These are phyloP conservation scores for Myotis daubentonii DNA, from an alignment of 2,797 vertebrate genomes.

Conservation along the genomic window DNA sequence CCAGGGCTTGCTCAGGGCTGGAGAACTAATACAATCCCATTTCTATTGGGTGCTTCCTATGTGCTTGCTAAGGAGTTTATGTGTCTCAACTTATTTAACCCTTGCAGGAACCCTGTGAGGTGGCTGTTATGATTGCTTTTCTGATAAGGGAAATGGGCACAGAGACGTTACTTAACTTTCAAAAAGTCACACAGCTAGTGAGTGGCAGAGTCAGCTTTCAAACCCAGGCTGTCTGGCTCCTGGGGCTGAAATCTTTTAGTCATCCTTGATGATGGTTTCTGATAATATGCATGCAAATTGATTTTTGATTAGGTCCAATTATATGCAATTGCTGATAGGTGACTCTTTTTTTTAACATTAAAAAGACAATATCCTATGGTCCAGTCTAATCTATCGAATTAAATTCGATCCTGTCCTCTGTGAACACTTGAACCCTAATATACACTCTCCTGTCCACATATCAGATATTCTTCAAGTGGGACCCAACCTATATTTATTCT, in stretches of 20 bases:
- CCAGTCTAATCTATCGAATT: neutral
- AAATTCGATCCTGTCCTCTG: neutral
- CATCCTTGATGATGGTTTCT: neutral
- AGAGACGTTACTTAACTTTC: slow-evolving; percentile 9
- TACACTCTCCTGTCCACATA: neutral
- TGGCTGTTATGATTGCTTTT: neutral
- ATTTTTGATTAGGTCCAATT: neutral
- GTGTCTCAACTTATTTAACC: neutral
- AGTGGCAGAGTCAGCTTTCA: neutral
- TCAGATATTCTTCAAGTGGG: neutral
- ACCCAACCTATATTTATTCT: neutral
- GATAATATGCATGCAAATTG: neutral
- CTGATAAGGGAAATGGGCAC: neutral
- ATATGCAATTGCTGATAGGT: neutral
- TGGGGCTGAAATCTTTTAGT: neutral
- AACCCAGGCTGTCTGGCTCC: neutral
- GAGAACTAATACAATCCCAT: neutral
- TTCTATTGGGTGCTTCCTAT: neutral
- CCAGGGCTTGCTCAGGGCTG: neutral
- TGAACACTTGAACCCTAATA: neutral
- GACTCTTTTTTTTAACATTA: slow-evolving; percentile 32
- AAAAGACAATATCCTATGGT: neutral
- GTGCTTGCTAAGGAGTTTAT: neutral
- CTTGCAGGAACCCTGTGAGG: neutral
- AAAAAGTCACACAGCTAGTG: slow-evolving; percentile 24